Evolutionary conservation across 2,888 invertebrate genomes (phyloP).

Genomic region (Perdita meconis): DNA sequence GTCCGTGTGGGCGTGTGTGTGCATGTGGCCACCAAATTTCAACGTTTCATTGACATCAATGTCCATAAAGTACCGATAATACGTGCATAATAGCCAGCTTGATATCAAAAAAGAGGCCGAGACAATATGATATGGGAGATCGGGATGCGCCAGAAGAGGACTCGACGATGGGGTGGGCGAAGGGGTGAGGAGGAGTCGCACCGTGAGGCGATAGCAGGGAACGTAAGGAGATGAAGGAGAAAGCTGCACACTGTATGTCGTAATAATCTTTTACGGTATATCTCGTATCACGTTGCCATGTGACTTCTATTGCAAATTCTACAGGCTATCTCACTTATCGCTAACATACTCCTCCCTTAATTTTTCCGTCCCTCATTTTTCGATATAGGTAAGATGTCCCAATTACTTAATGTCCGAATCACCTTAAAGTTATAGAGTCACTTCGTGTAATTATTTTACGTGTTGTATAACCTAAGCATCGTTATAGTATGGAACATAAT

Average conservation of each 20-base stretch:
- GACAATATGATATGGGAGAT: slow-evolving; percentile 79
- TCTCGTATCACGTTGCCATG: slow-evolving; percentile 73
- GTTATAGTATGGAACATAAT: too few species aligned
- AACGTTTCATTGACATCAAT: slow-evolving; percentile 64
- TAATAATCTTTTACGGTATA: slow-evolving; percentile 80
- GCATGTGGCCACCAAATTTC: slow-evolving; percentile 53
- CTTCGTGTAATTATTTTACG: too few species aligned
- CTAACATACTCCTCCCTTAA: background rate
- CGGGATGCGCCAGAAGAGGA: slow-evolving; percentile 73
- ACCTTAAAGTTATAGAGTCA: too few species aligned
- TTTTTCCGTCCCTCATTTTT: background rate
- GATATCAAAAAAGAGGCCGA: slow-evolving; percentile 64
- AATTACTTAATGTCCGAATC: too few species aligned
- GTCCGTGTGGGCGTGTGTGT: background rate
- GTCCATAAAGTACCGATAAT: slow-evolving; percentile 75
- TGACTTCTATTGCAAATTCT: slow-evolving; percentile 58
- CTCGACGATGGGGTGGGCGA: slow-evolving; percentile 41
- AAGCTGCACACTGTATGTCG: slow-evolving; percentile 75
- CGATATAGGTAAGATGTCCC: too few species aligned
- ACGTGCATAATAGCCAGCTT: slow-evolving; percentile 77
- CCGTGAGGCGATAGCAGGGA: slow-evolving; percentile 41
- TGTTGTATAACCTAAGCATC: too few species aligned
- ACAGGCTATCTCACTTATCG: slow-evolving; percentile 56
- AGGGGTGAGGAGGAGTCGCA: slow-evolving; percentile 43
- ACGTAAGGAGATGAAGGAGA: slow-evolving; percentile 51